These are phyloP conservation scores for Sebastes minor DNA, from an alignment of 2,797 vertebrate species.

Conservation along the genomic window DNA sequence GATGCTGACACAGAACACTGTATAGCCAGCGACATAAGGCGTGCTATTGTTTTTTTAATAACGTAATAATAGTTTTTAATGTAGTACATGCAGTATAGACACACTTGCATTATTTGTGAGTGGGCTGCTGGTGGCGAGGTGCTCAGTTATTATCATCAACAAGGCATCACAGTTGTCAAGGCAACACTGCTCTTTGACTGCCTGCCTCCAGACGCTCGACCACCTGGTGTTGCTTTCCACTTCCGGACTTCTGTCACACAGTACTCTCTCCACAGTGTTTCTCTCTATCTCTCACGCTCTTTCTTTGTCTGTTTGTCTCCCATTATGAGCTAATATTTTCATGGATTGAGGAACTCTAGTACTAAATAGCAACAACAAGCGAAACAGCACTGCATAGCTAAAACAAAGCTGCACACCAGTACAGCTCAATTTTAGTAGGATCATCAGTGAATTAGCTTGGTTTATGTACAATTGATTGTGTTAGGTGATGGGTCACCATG, in stretches of 20 bases:
- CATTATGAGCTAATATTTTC: not conserved
- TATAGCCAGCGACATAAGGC: not conserved
- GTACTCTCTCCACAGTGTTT: not conserved
- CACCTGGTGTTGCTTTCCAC: constrained; percentile 78
- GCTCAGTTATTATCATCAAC: constrained; percentile 72
- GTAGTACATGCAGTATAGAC: not conserved
- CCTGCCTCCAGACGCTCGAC: constrained; percentile 76
- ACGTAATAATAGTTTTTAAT: not conserved
- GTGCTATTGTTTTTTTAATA: not conserved
- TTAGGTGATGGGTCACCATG: not conserved
- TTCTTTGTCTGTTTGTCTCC: not conserved
- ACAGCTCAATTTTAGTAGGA: not conserved
- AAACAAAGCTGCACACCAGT: not conserved
- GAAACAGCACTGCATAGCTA: not conserved
- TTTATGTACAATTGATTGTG: not conserved
- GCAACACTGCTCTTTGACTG: constrained; percentile 78
- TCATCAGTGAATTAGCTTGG: not conserved
- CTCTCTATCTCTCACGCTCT: not conserved
- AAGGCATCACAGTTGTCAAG: constrained; percentile 82
- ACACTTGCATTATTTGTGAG: not conserved
- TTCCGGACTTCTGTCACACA: constrained; percentile 62
- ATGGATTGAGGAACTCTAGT: not conserved
- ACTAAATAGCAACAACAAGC: not conserved
- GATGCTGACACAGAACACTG: not conserved
- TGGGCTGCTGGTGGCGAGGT: constrained; percentile 46